phyloP scores from a whole-genome alignment of 2,888 invertebrate genomes.

The Craniophora ligustri region DNA sequence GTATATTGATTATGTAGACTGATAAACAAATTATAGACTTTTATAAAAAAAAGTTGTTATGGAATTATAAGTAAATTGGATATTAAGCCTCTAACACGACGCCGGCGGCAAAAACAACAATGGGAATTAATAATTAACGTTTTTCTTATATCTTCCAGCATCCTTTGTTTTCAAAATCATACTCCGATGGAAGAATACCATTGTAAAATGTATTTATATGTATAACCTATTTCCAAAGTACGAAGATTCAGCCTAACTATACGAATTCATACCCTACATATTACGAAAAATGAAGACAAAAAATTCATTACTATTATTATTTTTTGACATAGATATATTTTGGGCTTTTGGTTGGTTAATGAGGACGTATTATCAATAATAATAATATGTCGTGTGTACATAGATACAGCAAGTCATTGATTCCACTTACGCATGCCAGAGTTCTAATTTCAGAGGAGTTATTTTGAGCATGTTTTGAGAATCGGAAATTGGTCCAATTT shows the following conservation, averaged over 20 bases:
- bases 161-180: background rate
- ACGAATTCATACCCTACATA: too few species aligned
- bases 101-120: too few species aligned
- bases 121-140: background rate
- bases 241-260: too few species aligned
- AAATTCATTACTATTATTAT: background rate
- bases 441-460: constrained; percentile 75
- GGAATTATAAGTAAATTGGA: background rate
- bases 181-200: background rate
- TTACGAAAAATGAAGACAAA: too few species aligned
- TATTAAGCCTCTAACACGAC: background rate
- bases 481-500: constrained; percentile 76
- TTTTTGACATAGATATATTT: background rate
- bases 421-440: constrained; percentile 75
- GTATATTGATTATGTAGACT: too few species aligned
- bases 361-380: constrained; percentile 34
- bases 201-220: background rate
- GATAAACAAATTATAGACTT: too few species aligned
- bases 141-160: background rate
- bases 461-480: constrained; percentile 70
- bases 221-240: background rate
- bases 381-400: constrained; percentile 8
- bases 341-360: constrained; percentile 17
- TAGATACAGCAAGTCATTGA: constrained; percentile 53
- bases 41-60: background rate